These are phyloP conservation scores for Pelagia noctiluca DNA, from an alignment of 30 jellyfish, hydroid and myxozoan genomes.

Conservation along the genomic window DNA sequence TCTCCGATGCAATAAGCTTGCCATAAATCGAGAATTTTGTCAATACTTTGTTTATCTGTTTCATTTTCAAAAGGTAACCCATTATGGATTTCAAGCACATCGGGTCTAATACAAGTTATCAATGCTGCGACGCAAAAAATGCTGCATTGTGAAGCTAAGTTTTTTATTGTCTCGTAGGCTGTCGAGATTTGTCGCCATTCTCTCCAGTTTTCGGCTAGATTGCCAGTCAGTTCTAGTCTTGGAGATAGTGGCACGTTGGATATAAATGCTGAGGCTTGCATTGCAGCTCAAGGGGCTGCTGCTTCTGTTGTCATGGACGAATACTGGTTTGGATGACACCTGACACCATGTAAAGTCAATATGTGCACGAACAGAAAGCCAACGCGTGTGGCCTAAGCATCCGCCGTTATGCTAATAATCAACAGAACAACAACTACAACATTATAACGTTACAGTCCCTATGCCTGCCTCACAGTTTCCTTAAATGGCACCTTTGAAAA, in stretches of 20 bases:
- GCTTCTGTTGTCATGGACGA: background rate
- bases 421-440: background rate
- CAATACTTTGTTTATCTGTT: too few relatives aligned
- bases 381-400: too few relatives aligned
- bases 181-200: slow-evolving; percentile 15
- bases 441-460: background rate
- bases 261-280: too few relatives aligned
- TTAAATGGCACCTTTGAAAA: background rate
- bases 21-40: too few relatives aligned
- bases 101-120: slow-evolving; percentile 12
- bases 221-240: slow-evolving; percentile 12
- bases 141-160: slow-evolving; percentile 18
- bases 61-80: too few relatives aligned
- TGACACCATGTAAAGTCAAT: background rate
- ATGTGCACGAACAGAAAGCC: background rate
- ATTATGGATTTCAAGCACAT: slow-evolving; percentile 1
- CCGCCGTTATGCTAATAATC: background rate
- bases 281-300: too few relatives aligned
- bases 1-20: too few relatives aligned
- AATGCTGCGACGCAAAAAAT: slow-evolving; percentile 13
- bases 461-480: background rate
- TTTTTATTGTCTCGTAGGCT: background rate
- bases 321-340: background rate
- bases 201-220: slow-evolving; percentile 16
- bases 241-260: too few relatives aligned